Conservation (phyloP, 2,888 invertebrate genomes). For the Mechanitis messenoides region DNA sequence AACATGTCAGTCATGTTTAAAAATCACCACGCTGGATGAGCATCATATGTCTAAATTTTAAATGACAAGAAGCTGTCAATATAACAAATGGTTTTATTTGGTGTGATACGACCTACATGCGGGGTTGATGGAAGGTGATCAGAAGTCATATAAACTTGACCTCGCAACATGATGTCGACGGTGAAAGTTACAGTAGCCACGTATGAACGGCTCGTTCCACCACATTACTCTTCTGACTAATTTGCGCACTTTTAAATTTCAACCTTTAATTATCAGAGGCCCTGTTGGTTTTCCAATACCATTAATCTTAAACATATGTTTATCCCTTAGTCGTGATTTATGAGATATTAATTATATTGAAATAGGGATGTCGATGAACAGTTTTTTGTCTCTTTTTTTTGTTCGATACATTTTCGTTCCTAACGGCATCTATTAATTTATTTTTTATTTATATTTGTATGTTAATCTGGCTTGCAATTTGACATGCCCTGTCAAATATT, state of each 20-base stretch:
- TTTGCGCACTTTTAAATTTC: slow-evolving; percentile 31
- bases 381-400: not conserved
- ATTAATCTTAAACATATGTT: slow-evolving; percentile 29
- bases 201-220: slow-evolving; percentile 37
- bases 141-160: slow-evolving; percentile 65
- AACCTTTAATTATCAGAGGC: slow-evolving; percentile 27
- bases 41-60: slow-evolving; percentile 43
- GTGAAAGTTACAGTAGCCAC: slow-evolving; percentile 68
- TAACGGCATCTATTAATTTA: not conserved
- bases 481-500: slow-evolving; percentile 16
- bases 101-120: slow-evolving; percentile 48
- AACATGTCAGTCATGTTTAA: slow-evolving; percentile 18
- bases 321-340: slow-evolving; percentile 25
- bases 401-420: not conserved
- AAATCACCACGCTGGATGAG: slow-evolving; percentile 17
- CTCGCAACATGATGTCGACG: slow-evolving; percentile 40
- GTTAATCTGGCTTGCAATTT: slow-evolving; percentile 18
- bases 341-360: slow-evolving; percentile 18
- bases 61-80: slow-evolving; percentile 43
- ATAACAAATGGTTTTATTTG: slow-evolving; percentile 48
- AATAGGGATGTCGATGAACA: slow-evolving; percentile 11
- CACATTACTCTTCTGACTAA: slow-evolving; percentile 34
- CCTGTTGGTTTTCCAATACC: slow-evolving; percentile 26
- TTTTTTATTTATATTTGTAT: slow-evolving; percentile 16
- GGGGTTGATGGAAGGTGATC: slow-evolving; percentile 36